These are phyloP conservation scores for Samia ricini DNA, from an alignment of 1,140 invertebrate species.

Conservation along the genomic window DNA sequence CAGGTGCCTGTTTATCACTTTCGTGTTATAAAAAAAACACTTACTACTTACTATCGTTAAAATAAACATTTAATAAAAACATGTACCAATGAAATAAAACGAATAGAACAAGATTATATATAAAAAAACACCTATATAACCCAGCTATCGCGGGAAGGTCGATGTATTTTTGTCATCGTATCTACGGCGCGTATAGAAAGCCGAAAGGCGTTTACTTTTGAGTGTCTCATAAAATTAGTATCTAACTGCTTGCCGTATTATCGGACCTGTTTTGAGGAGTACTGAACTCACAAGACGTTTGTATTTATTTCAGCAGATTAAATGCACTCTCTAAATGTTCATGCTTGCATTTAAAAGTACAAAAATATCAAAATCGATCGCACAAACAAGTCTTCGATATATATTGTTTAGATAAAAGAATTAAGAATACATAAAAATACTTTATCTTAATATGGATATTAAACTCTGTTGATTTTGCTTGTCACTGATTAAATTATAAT, in stretches of 20 bases:
- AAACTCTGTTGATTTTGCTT: no score
- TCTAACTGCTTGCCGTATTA: conserved; percentile 60
- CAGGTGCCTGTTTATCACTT: no score
- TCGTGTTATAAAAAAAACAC: no score
- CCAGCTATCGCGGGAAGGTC: conserved; percentile 26
- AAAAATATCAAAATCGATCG: conserved; percentile 37
- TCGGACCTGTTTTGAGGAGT: conserved; percentile 53
- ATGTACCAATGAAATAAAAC: background rate
- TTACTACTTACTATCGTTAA: background rate
- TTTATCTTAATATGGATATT: no score
- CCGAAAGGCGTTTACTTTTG: conserved; percentile 48
- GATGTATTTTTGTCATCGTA: conserved; percentile 41
- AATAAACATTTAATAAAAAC: background rate
- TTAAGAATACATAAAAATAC: no score
- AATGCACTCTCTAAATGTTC: conserved; percentile 56
- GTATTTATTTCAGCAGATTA: conserved; percentile 50
- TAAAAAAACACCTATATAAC: background rate
- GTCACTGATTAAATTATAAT: no score
- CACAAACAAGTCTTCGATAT: conserved; percentile 21
- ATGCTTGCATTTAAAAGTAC: conserved; percentile 28
- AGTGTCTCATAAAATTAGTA: conserved; percentile 71
- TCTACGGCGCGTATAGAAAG: conserved; percentile 31
- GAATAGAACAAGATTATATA: background rate
- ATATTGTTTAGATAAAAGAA: background rate
- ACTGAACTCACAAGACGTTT: conserved; percentile 43